Conservation (phyloP, 2,113 vertebrate genomes). For the Ctenomys sociabilis region DNA sequence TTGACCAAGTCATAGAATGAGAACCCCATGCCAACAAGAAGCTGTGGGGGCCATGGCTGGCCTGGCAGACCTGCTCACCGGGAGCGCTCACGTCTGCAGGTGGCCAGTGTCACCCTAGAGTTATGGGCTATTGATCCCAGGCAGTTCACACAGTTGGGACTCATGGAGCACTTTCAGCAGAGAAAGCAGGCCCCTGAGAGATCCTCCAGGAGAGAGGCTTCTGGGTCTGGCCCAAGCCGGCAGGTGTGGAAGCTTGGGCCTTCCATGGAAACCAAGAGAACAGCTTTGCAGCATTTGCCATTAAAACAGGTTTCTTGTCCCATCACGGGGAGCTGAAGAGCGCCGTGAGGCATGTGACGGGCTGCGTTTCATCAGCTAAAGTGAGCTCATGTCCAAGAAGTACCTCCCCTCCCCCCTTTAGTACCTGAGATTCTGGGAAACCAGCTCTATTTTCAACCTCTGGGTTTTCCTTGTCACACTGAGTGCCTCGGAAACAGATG, state of each 20-base stretch:
- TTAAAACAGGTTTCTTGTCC: neutral
- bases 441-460: constrained; percentile 60
- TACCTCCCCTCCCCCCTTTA: neutral
- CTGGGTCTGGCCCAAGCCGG: neutral
- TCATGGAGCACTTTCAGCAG: constrained; percentile 72
- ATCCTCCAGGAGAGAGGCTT: neutral
- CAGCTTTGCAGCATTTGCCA: neutral
- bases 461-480: constrained; percentile 56
- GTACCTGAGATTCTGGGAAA: constrained; percentile 76
- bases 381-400: constrained; percentile 40
- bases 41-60: neutral
- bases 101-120: constrained; percentile 57
- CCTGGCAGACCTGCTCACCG: constrained; percentile 70
- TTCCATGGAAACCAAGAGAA: constrained; percentile 34
- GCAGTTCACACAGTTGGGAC: constrained; percentile 26
- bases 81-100: constrained; percentile 20
- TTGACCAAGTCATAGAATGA: neutral
- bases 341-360: neutral
- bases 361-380: neutral
- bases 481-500: constrained; percentile 41
- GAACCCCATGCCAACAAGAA: neutral
- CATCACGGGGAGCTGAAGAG: neutral
- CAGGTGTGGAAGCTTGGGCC: neutral
- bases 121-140: constrained; percentile 66
- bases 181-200: constrained; percentile 61